Evolutionary conservation across 2,113 vertebrate genomes (phyloP).

Genomic region (Rhipidura dahli): DNA sequence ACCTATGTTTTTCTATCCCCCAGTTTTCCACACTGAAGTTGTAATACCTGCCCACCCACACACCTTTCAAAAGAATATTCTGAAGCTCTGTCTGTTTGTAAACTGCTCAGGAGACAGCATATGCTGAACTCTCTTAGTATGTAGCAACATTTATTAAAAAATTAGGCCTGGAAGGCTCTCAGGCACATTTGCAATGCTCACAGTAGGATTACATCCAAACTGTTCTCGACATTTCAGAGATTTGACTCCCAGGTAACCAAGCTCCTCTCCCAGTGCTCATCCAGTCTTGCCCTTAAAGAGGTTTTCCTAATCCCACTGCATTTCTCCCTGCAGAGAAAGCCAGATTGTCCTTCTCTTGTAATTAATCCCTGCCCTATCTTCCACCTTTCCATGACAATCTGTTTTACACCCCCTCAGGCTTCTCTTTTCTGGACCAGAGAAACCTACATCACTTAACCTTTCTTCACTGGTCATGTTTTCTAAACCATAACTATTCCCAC

Average conservation of each 20-base stretch:
- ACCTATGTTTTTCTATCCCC: background rate
- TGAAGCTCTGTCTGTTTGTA: background rate
- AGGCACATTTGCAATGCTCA: background rate
- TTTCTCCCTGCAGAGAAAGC: background rate
- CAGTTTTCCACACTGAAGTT: background rate
- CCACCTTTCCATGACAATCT: background rate
- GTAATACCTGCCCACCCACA: conserved; percentile 13
- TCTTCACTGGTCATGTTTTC: background rate
- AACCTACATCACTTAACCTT: background rate
- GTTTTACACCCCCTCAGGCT: background rate
- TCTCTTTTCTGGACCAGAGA: background rate
- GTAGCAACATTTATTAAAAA: background rate
- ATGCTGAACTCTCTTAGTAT: background rate
- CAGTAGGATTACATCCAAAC: background rate
- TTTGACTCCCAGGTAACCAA: background rate
- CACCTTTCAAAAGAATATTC: conserved; percentile 9
- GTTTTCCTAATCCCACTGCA: background rate
- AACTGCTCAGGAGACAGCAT: background rate
- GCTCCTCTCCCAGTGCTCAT: background rate
- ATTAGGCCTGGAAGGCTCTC: background rate
- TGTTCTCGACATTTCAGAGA: background rate
- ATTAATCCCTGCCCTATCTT: background rate
- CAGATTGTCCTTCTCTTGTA: background rate
- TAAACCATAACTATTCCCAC: background rate
- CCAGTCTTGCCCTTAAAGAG: background rate